Percentiles rank a stretch among this genome's conserved stretches.
Evolutionary conservation across 2,113 vertebrate species (phyloP).

Genomic region (Myotis yumanensis): DNA sequence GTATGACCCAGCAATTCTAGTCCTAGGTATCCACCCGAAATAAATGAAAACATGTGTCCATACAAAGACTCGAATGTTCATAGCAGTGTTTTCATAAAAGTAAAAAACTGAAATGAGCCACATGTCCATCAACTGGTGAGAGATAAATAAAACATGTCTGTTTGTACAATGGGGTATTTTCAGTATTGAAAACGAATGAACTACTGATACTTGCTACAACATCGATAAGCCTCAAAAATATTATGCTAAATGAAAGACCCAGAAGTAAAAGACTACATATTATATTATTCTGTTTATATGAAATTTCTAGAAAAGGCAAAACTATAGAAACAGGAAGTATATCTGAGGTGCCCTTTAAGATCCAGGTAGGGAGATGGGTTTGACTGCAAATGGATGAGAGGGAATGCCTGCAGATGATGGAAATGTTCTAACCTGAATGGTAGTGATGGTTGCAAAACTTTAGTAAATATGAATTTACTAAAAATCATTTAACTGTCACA

Average conservation of each 20-base stretch:
- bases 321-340: not conserved
- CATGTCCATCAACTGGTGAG: not conserved
- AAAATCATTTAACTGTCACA: conserved; percentile 42
- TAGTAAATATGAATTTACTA: not conserved
- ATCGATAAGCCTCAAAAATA: not conserved
- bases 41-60: not conserved
- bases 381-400: not conserved
- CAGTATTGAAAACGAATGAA: not conserved
- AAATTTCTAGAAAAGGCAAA: conserved; percentile 28
- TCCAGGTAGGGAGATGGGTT: not conserved
- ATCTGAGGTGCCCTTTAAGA: not conserved
- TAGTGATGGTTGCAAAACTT: not conserved
- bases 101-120: not conserved
- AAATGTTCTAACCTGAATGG: conserved; percentile 5
- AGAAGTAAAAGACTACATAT: not conserved
- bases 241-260: not conserved
- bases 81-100: not conserved
- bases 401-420: not conserved
- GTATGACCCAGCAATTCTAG: not conserved
- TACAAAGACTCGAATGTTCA: not conserved
- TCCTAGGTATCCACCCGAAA: not conserved
- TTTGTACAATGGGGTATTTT: not conserved
- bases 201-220: not conserved
- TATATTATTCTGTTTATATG: not conserved
- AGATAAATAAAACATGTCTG: not conserved